Evolutionary conservation across 2,888 invertebrate genomes (phyloP).

Genomic region (Argyresthia albistria): DNA sequence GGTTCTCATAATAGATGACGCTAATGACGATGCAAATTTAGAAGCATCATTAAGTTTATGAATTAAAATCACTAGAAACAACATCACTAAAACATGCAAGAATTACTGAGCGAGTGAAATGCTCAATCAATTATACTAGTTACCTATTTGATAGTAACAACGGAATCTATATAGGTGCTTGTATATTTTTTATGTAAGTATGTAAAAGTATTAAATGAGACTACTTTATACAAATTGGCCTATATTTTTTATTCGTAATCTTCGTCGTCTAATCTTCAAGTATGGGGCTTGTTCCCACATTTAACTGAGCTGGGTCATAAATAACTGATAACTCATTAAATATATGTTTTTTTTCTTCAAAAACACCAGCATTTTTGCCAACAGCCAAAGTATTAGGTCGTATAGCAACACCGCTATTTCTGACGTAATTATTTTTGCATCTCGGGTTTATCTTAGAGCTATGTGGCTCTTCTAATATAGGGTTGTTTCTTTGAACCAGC

Average conservation of each 20-base stretch:
- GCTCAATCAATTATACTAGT: background rate
- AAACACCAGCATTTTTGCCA: background rate
- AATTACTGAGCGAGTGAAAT: background rate
- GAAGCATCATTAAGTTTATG: background rate
- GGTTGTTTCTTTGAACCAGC: background rate
- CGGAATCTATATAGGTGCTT: background rate
- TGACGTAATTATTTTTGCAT: background rate
- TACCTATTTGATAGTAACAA: background rate
- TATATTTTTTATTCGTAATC: background rate
- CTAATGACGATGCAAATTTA: background rate
- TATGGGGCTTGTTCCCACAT: constrained; percentile 8
- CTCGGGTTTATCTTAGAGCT: background rate
- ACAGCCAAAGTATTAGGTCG: background rate
- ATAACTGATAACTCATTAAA: constrained; percentile 11
- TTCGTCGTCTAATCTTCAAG: background rate
- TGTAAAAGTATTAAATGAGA: background rate
- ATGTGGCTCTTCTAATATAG: background rate
- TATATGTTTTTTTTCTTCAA: background rate
- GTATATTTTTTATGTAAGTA: background rate
- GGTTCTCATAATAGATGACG: background rate
- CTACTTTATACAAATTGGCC: background rate
- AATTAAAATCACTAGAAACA: background rate
- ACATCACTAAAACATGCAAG: background rate
- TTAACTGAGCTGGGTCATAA: constrained; percentile 12
- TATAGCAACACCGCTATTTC: background rate